Evolutionary conservation across 2,888 invertebrate species (phyloP), one percentile per base, ranked within the genome.

Genomic region (Drosophila mulleri): DNA sequence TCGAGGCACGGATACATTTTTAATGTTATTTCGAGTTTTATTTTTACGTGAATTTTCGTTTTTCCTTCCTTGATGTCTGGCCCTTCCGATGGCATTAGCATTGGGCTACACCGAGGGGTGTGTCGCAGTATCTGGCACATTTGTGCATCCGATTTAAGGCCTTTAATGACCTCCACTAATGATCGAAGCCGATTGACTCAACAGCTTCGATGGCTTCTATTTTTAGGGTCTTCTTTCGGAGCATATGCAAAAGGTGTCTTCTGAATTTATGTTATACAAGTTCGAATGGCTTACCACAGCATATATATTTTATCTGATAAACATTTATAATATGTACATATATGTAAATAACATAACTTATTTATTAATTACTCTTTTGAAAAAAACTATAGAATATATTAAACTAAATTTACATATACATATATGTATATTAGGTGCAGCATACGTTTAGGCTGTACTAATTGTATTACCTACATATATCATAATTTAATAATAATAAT

Each of bases 81-180:
- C 41, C n/a, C 41, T 42, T 39, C 39, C 47, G 26, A 44, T 52
- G 32, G 44, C 45, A 61, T 66, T 72, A 61, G 66, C 72, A 72
- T 65, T 50, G 14, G 18, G 60, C 47, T 52, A 18, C 48, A 48
- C n/a, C 37, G 68, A 64, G 64, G 78, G 78, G 78, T 73, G 79
- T 61, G 57, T 16, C 63, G 37, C n/a, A 26, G 42, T 37, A 37
- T 58, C 48, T 62, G 65, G 56, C 52, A 61, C 60, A 58, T 67
- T 61, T 58, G 35, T 60, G 68, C 60, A 66, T 54, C 44, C 65
- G 57, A 72, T 75, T 78, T 84, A 87, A 87, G 87, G 89, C 72
- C 85, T 87, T 77, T 87, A 89, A 85, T 89, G 89, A 84, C 82
- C 78, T 87, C 71, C 70, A 62, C 89, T 87, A 89, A 89, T 87